phyloP scores from a whole-genome alignment of 2,888 invertebrate genomes.

The Hemaris fuciformis region DNA sequence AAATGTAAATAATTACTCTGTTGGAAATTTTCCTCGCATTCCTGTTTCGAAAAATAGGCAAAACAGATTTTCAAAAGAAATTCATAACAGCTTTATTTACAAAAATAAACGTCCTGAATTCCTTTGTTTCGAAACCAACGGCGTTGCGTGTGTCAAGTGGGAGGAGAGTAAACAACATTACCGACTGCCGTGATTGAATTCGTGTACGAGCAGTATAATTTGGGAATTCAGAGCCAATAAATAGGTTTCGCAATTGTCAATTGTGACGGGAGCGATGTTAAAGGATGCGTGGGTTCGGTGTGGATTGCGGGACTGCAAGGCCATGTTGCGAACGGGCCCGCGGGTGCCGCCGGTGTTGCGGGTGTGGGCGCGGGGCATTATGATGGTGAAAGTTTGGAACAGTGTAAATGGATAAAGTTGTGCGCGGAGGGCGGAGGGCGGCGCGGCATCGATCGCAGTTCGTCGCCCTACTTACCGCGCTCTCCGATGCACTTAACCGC shows the following conservation, averaged over 20 bases:
- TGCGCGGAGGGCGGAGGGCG: slow-evolving; percentile 71
- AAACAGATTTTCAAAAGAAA: slow-evolving; percentile 36
- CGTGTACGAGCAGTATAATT: not conserved
- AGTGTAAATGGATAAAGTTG: slow-evolving; percentile 78
- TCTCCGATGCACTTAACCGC: slow-evolving; percentile 70
- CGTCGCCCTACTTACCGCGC: slow-evolving; percentile 78
- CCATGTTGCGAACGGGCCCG: slow-evolving; percentile 22
- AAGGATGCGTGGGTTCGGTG: not conserved
- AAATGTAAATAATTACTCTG: slow-evolving; percentile 57
- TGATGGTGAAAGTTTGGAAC: slow-evolving; percentile 73
- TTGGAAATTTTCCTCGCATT: slow-evolving; percentile 44
- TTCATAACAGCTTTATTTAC: slow-evolving; percentile 28
- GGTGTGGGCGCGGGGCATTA: slow-evolving; percentile 51
- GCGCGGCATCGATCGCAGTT: slow-evolving; percentile 77
- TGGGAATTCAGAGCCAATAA: not conserved
- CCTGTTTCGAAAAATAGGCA: slow-evolving; percentile 47
- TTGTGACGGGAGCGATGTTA: not conserved
- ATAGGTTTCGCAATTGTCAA: not conserved
- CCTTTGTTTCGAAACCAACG: slow-evolving; percentile 7
- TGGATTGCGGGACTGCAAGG: not conserved
- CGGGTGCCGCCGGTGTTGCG: not conserved
- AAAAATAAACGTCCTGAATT: slow-evolving; percentile 18
- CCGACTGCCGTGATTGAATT: not conserved
- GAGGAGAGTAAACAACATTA: not conserved
- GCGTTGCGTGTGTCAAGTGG: not conserved